phyloP scores from a whole-genome alignment of 2,113 vertebrate species.

The Thymallus thymallus region DNA sequence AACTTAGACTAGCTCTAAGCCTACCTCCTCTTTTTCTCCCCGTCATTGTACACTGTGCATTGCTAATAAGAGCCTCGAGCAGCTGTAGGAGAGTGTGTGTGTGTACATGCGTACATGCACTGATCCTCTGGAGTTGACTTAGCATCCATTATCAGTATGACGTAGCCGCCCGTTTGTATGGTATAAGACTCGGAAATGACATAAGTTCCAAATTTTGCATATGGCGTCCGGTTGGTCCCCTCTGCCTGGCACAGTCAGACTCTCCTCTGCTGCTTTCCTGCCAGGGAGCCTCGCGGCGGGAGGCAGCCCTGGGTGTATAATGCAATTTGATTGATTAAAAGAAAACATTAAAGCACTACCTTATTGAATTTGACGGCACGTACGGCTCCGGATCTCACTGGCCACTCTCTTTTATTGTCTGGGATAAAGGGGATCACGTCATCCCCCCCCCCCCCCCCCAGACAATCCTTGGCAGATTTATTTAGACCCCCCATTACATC shows the following conservation, averaged over 20 bases:
- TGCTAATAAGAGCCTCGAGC: slow-evolving; percentile 46
- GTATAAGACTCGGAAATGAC: slow-evolving; percentile 48
- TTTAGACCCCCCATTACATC: slow-evolving; percentile 44
- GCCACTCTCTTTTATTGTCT: slow-evolving; percentile 82
- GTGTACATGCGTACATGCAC: slow-evolving; percentile 39
- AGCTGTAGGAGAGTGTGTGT: neutral
- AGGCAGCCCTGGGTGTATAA: slow-evolving; percentile 63
- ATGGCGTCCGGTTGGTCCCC: slow-evolving; percentile 37
- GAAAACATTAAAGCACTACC: slow-evolving; percentile 82
- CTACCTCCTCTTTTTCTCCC: slow-evolving; percentile 5
- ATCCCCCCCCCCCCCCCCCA: slow-evolving; percentile 54
- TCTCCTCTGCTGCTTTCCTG: neutral
- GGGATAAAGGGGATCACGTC: slow-evolving; percentile 78
- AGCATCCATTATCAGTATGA: slow-evolving; percentile 62
- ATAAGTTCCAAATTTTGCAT: slow-evolving; percentile 13
- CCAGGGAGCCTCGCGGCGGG: slow-evolving; percentile 45
- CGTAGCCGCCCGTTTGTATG: slow-evolving; percentile 56
- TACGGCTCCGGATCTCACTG: slow-evolving; percentile 75
- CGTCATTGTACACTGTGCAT: slow-evolving; percentile 15
- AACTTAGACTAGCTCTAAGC: neutral
- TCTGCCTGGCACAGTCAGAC: neutral
- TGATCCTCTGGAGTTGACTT: slow-evolving; percentile 53
- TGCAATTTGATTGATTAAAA: slow-evolving; percentile 86
- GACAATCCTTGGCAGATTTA: slow-evolving; percentile 76
- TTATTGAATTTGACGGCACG: slow-evolving; percentile 84